Percentiles rank a stretch among this genome's conserved stretches.
Evolutionary conservation across 2,113 vertebrate genomes (phyloP).

Genomic region (Cynocephalus volans): DNA sequence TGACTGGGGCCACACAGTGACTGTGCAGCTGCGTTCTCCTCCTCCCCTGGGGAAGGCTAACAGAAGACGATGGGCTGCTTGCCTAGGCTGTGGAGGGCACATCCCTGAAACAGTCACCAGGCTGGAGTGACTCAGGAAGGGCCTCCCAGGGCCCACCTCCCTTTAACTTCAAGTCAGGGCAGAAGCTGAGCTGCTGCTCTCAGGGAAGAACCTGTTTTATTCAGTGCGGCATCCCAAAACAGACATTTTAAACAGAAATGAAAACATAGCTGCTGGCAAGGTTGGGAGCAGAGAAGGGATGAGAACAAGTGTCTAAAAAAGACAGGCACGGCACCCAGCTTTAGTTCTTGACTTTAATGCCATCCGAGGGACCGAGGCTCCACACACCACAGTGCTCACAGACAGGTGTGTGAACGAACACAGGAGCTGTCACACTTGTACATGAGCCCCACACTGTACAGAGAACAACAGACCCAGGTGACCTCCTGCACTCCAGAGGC

Average conservation of each 20-base stretch:
- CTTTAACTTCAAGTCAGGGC: not conserved
- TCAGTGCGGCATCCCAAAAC: not conserved
- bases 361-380: not conserved
- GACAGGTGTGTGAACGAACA: not conserved
- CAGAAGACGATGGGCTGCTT: not conserved
- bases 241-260: not conserved
- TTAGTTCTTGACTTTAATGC: conserved; percentile 71
- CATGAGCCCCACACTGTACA: not conserved
- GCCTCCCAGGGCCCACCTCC: not conserved
- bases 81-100: not conserved
- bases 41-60: not conserved
- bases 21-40: not conserved
- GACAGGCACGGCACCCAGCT: conserved; percentile 44
- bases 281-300: not conserved
- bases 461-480: not conserved
- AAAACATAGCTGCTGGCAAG: not conserved
- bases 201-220: not conserved
- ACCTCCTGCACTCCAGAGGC: not conserved
- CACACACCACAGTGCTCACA: not conserved
- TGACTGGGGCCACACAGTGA: not conserved
- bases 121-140: not conserved
- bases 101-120: not conserved
- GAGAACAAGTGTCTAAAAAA: not conserved
- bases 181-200: not conserved
- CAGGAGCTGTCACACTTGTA: not conserved